Evolutionary conservation across 2,888 invertebrate genomes (phyloP), one percentile per base, ranked within the genome.

Genomic region (Strigamia maritima): DNA sequence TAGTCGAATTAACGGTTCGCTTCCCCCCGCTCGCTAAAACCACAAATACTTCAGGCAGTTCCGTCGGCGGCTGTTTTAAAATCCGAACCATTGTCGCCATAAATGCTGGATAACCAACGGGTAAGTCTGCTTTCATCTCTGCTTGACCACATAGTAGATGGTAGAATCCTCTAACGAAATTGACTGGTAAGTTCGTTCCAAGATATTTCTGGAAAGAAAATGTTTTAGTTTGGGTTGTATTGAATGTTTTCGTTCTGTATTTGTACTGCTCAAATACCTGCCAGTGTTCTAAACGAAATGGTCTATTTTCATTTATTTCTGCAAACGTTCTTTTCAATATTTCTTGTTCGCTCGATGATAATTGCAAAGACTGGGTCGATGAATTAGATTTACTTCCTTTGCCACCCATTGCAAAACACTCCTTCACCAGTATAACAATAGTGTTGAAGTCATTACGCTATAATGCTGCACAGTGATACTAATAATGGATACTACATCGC

Each of bases 41-140:
- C 14, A 49, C 49, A 49, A 49, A 49, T n/a, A 49, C 49, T 49
- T 49, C 49, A n/a, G 49, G 49, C 49, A 49, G 8, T 49, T 49
- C 49, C 3, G 49, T 49, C n/a, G 49, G 12, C 2, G 49, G 12
- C 8, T 49, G 49, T n/a, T 49, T 49, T 49, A 49, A 49, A 10
- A 49, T 49, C 49, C 49, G 49, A n/a, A 49, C 49, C 49, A 49
- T 49, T 2, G 49, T 49, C 14, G 49, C n/a, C 49, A 49, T 49
- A 49, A 49, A 49, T 49, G 49, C 49, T n/a, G 49, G 49, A 49
- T 49, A 49, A 49, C 49, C 49, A n/a, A 49, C 49, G n/a, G 49
- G 49, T 49, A 49, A 49, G 8, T 49, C 49, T n/a, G 49, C n/a
- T 49, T 49, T 49, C n/a, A 49, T 6, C 8, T 49, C 49, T 2